Percentiles rank a stretch among this genome's conserved stretches.
phyloP scores from a whole-genome alignment of 2,888 invertebrate genomes.

The Aleiodes testaceus region DNA sequence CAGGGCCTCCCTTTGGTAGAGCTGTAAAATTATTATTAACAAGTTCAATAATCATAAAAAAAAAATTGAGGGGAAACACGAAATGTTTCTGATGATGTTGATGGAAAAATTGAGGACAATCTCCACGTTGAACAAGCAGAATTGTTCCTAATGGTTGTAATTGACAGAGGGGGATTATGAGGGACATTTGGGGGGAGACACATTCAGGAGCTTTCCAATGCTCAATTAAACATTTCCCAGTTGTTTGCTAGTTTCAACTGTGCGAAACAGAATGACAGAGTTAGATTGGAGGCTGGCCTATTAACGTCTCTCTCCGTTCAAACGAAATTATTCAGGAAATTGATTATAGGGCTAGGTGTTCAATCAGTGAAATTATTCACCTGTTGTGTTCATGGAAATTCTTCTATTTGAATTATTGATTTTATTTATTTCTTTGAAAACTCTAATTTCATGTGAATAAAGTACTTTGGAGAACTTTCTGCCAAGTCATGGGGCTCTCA shows the following conservation, averaged over 20 bases:
- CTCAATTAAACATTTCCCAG: slow-evolving; percentile 58
- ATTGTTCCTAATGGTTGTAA: slow-evolving; percentile 59
- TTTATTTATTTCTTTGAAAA: no score
- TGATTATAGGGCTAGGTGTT: slow-evolving; percentile 15
- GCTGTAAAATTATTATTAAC: slow-evolving; percentile 61
- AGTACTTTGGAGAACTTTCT: slow-evolving; percentile 30
- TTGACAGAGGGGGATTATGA: slow-evolving; percentile 60
- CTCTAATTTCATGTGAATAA: background rate
- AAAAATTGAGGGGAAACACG: no score
- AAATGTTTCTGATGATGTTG: background rate
- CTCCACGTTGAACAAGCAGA: background rate
- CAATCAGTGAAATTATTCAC: background rate
- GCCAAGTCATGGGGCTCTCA: background rate
- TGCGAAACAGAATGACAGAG: slow-evolving; percentile 16
- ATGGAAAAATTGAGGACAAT: background rate
- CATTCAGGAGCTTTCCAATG: slow-evolving; percentile 45
- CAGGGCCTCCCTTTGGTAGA: slow-evolving; percentile 72
- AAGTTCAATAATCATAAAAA: no score
- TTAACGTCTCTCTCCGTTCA: slow-evolving; percentile 48
- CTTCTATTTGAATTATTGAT: no score
- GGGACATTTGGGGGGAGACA: slow-evolving; percentile 55
- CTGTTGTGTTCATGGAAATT: background rate
- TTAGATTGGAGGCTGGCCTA: slow-evolving; percentile 38
- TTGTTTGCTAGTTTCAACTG: slow-evolving; percentile 48
- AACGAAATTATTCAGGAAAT: slow-evolving; percentile 28